Evolutionary conservation across 2,888 invertebrate genomes (phyloP), one percentile per base, ranked within the genome.

Genomic region (Venusia cambrica): DNA sequence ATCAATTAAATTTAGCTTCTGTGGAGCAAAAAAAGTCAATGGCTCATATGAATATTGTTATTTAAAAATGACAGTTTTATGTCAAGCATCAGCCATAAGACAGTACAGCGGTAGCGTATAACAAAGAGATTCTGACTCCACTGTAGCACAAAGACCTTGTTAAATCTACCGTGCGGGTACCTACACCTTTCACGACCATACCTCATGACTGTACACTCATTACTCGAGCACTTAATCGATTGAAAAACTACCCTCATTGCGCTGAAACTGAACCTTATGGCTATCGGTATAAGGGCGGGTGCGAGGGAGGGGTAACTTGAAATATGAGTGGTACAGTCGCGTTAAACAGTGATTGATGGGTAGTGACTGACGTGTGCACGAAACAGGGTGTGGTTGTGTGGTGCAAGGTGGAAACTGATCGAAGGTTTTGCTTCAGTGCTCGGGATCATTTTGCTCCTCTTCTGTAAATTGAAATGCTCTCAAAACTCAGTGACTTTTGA

Each of bases 291-390:
- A 74, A 50, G 60, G 50, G 48, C 42, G n/a, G n/a, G n/a, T n/a
- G n/a, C n/a, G 50, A 36, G 42, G 38, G 42, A 41, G 12, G 29
- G 21, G 34, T 35, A 30, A 57, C 63, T 69, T 80, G 78, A 77
- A 81, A 81, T 76, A 78, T 77, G 83, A 81, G 81, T 76, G 70
- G 77, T 68, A 65, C 71, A 75, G 75, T 73, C 75, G 70, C 70
- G 71, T 71, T 61, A 62, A 75, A 71, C 80, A 74, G 77, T 83
- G 83, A 81, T 81, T 83, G 83, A 83, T 83, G 81, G 67, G 73
- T 63, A 70, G 68, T 81, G 83, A 83, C 76, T 80, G 83, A 75
- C 74, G 71, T 68, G 73, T 67, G 68, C 72, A 78, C 78, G 80
- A 65, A 73, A 66, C 66, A 72, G 65, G 78, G 78, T 76, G 70